These are phyloP conservation scores for Helicoverpa assulta DNA, from an alignment of 2,888 invertebrate species.

Conservation along the genomic window DNA sequence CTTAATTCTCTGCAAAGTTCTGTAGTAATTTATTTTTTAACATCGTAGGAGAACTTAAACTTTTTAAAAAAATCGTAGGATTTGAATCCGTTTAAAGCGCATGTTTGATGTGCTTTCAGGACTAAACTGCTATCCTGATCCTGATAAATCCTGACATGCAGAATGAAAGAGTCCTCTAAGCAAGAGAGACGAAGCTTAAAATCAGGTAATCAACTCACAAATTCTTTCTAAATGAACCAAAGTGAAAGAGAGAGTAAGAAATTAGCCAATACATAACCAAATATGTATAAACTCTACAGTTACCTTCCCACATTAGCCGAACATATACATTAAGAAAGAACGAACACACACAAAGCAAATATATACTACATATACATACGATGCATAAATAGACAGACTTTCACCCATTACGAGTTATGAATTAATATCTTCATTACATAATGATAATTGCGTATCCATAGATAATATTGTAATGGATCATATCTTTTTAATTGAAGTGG, in stretches of 20 bases:
- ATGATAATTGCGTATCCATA: conserved; percentile 44
- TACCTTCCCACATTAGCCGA: conserved; percentile 3
- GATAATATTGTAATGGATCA: conserved; percentile 41
- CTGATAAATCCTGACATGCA: too few relatives aligned
- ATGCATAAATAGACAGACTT: conserved; percentile 43
- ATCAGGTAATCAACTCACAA: too few relatives aligned
- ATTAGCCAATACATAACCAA: conserved; percentile 11
- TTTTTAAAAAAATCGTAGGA: too few relatives aligned
- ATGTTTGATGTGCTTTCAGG: too few relatives aligned
- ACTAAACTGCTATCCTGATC: too few relatives aligned
- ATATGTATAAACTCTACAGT: conserved; percentile 14
- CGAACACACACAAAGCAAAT: conserved; percentile 29
- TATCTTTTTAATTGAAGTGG: conserved; percentile 18
- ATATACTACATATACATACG: conserved; percentile 11
- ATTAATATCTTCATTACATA: conserved; percentile 56
- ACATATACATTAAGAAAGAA: conserved; percentile 15
- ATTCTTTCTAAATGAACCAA: neutral
- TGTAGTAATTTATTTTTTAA: too few relatives aligned
- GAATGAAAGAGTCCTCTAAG: neutral
- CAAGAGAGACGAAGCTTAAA: too few relatives aligned
- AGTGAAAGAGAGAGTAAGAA: neutral
- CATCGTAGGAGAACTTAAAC: too few relatives aligned
- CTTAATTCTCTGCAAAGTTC: too few relatives aligned
- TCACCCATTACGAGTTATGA: conserved; percentile 53
- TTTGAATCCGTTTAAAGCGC: too few relatives aligned